Base-by-base conservation (phyloP, 2,113 vertebrate genomes). In the Pseudorhombus dupliciocellatus region DNA sequence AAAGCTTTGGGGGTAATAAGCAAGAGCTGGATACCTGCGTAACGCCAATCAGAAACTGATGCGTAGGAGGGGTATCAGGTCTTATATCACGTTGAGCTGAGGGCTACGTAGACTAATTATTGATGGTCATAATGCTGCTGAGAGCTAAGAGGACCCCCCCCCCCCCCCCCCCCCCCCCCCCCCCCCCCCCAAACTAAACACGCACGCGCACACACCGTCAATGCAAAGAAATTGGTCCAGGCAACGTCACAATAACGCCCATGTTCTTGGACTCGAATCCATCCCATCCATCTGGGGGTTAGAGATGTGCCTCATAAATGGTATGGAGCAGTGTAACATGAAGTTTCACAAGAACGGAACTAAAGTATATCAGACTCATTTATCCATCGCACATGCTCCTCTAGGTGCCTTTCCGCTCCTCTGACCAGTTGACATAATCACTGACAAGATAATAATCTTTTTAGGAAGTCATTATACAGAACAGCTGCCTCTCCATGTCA, bases 11-110 rank as follows among this genome's bases (percentile, higher is more conserved):
- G 24, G 64, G 70, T 80, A 78, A 90, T 92, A 92, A 93, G 91
- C 91, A 88, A 88, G 61, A 48, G 70, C 77, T 76, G 84, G 80
- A 73, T 77, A 90, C 81, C 84, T 87, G 89, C 89, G 87, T 79
- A 89, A 89, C 77, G 88, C 92, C 93, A 94, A 94, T 94, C 92
- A 93, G 88, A 71, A 73, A 73, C 84, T 69, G 66, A 65, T 75
- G 85, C 90, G 92, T 92, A 89, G 91, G 91, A 89, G 91, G 89
- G 67, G 77, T 79, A 83, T 70, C 72, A 53, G 69, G 53, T 75
- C 83, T 83, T 86, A 77, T 83, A 82, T 87, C 81, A 86, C 82
- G 82, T 64, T 75, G 77, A 75, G 69, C 70, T 74, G 77, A 74
- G 51, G 34, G 57, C 73, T 79, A 66, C 66, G 76, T 69, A 71